These are phyloP conservation scores for Melanogrammus aeglefinus DNA, from an alignment of 2,797 vertebrate species.

Conservation along the genomic window DNA sequence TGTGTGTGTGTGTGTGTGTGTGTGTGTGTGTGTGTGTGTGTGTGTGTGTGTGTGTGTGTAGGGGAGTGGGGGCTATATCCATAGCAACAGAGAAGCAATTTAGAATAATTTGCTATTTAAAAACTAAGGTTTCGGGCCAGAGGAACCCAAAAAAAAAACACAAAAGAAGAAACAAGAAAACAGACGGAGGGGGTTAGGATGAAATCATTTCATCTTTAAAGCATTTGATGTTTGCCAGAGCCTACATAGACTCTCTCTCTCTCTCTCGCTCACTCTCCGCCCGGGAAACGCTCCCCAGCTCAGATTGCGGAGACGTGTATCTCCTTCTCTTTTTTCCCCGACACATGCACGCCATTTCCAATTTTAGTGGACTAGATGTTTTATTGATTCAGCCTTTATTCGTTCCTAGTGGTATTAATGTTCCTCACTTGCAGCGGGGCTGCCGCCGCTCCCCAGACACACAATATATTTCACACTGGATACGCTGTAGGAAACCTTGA, in stretches of 20 bases:
- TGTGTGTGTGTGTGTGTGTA: too few relatives aligned
- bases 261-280: conserved; percentile 12
- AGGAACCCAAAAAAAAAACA: conserved; percentile 18
- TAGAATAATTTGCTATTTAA: conserved; percentile 73
- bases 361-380: conserved; percentile 64
- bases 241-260: conserved; percentile 29
- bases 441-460: conserved; percentile 43
- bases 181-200: conserved; percentile 44
- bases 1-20: too few relatives aligned
- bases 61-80: conserved; percentile 53
- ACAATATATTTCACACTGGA: conserved; percentile 46
- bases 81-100: conserved; percentile 74
- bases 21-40: too few relatives aligned
- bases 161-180: conserved; percentile 18
- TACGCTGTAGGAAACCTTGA: conserved; percentile 54
- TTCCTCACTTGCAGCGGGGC: conserved; percentile 50
- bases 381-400: conserved; percentile 71
- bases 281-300: conserved; percentile 50
- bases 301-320: conserved; percentile 56
- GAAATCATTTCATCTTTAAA: conserved; percentile 61
- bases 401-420: conserved; percentile 55
- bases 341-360: conserved; percentile 59
- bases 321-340: conserved; percentile 34
- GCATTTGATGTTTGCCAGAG: conserved; percentile 59
- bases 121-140: conserved; percentile 64